phyloP scores from a whole-genome alignment of 2,113 vertebrate species.

The Sorex araneus region DNA sequence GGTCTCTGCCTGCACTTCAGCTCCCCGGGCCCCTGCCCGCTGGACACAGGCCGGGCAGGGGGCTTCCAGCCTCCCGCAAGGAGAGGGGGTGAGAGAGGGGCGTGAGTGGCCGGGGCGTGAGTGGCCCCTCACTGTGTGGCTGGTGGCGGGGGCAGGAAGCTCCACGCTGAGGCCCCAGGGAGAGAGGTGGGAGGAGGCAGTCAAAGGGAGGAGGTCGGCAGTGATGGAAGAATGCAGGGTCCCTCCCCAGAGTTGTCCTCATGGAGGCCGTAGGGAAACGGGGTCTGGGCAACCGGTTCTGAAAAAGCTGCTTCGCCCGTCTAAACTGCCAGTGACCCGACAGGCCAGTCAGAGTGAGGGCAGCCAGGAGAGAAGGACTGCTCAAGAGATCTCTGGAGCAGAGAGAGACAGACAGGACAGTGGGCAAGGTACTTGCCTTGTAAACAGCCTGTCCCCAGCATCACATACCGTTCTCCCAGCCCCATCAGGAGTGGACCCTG shows the following conservation, averaged over 20 bases:
- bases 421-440: no score
- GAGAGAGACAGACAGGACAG: no score
- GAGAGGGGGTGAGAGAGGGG: neutral
- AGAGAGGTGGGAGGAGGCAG: neutral
- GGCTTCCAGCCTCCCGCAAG: neutral
- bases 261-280: neutral
- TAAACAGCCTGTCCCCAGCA: no score
- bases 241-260: neutral
- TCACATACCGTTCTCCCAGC: no score
- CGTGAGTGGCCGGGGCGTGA: neutral
- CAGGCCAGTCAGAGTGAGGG: neutral
- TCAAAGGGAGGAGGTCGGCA: neutral
- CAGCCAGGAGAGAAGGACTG: neutral
- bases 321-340: neutral
- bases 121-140: neutral
- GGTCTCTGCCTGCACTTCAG: neutral
- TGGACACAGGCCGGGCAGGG: neutral
- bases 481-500: no score
- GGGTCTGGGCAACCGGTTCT: neutral
- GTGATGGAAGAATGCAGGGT: neutral
- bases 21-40: neutral
- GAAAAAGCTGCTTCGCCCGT: neutral
- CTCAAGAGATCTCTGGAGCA: neutral
- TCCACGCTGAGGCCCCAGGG: neutral
- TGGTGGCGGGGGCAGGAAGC: neutral